Base-by-base conservation (phyloP, 2,888 invertebrate species). In the Diplazon laetatorius region DNA sequence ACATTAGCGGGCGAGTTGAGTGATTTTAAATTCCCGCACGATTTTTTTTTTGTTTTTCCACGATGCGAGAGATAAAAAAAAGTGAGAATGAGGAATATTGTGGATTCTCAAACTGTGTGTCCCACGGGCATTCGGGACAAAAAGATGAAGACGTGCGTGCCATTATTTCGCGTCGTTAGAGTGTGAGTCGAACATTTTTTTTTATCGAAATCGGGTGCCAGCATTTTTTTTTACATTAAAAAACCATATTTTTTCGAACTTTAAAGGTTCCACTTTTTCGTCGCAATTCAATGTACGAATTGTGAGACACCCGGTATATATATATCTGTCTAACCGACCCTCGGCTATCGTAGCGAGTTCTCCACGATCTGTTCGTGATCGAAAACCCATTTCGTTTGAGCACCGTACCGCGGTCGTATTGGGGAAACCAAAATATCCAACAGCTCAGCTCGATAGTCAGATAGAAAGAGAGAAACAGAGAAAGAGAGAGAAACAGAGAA, bases 381-480 rank as follows among this genome's bases (percentile, higher is more conserved):
- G 85, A 85, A 85, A 84, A 85, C 73, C 84, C 84, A 85, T 86
- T 86, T 84, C 81, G 82, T 68, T 76, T 72, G 70, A 80, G 77
- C 62, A 59, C 68, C 48, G 68, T 62, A 71, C 9, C 30, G n/a
- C 52, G 76, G 68, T 65, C 25, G 62, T 46, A 46, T 14, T 69
- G 35, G 72, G 74, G 52, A 77, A 77, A 70, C 50, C 46, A 46
- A 35, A 62, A 69, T 78, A 30, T 37, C 46, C 30, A 35, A 46
- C 20, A 30, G 52, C n/a, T 30, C 8, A 9, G 52, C 9, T 30
- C 20, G 75, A 70, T 80, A 48, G 12, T 8, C 1, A 20, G 48
- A 10, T 8, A 22, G 20, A 18, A 12, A 48, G 10, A 10, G 20
- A 10, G 18, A 6, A 12, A n/a, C 14, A 12, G 42, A 16, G 30